Percentiles rank a stretch among this genome's conserved stretches.
phyloP scores from a whole-genome alignment of 2,113 vertebrate species.

The Prunella fulvescens region DNA sequence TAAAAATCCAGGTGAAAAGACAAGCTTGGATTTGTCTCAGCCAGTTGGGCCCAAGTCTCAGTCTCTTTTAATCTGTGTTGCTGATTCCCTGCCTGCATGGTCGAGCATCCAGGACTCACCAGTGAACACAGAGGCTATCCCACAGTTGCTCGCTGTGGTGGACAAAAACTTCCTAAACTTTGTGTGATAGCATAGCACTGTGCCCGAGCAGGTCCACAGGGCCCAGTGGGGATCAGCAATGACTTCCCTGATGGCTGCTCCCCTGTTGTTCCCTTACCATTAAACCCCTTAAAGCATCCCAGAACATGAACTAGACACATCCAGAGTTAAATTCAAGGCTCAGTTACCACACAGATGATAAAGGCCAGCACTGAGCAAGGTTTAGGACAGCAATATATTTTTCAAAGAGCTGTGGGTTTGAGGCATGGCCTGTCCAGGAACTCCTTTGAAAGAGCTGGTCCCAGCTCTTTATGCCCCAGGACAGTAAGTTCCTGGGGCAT shows the following conservation, averaged over 20 bases:
- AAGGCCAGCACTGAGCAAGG: not conserved
- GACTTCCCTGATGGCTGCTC: not conserved
- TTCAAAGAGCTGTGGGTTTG: not conserved
- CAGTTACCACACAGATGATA: not conserved
- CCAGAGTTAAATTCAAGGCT: not conserved
- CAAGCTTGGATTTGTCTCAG: not conserved
- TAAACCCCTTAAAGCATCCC: not conserved
- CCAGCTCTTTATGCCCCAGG: too few species aligned
- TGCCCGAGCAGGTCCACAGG: not conserved
- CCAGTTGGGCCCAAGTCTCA: fast-evolving
- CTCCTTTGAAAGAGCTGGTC: not conserved
- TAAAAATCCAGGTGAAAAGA: not conserved
- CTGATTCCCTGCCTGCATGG: not conserved
- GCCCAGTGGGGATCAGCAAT: not conserved
- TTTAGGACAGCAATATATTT: not conserved
- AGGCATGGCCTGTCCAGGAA: not conserved
- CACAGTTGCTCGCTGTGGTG: not conserved
- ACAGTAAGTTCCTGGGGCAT: not conserved
- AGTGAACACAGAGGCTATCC: not conserved
- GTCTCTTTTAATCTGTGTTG: not conserved
- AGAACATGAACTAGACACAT: not conserved
- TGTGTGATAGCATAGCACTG: not conserved
- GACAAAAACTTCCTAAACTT: not conserved
- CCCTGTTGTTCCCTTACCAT: not conserved
- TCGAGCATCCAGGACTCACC: not conserved